Evolutionary conservation across 2,797 vertebrate genomes (phyloP).

Genomic region (Sebastes iracundus): DNA sequence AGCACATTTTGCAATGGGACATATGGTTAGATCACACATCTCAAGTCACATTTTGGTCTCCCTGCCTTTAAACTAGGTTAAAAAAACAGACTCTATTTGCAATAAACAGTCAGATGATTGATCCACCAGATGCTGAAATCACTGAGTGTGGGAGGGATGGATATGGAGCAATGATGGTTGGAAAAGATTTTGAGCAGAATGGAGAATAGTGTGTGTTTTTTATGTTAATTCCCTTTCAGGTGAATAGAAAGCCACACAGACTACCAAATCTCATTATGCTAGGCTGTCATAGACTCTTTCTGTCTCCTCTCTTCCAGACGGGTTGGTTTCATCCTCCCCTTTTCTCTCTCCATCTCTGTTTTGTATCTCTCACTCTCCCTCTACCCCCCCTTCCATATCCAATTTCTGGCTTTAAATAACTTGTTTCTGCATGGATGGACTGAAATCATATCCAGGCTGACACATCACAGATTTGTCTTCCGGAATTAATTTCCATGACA

Average conservation of each 20-base stretch:
- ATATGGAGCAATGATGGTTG: constrained; percentile 39
- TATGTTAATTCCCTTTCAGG: constrained; percentile 70
- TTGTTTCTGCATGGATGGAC: constrained; percentile 79
- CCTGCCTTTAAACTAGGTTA: constrained; percentile 14
- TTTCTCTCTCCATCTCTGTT: constrained; percentile 30
- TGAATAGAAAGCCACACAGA: constrained; percentile 65
- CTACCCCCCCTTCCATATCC: constrained; percentile 42
- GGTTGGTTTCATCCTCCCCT: constrained; percentile 60
- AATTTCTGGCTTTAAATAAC: constrained; percentile 80
- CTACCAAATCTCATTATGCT: constrained; percentile 72
- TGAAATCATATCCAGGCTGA: constrained; percentile 75
- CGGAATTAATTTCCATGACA: constrained; percentile 80
- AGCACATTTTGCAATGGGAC: neutral
- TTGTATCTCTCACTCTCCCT: constrained; percentile 12
- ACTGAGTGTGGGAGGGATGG: constrained; percentile 22
- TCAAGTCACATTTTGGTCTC: neutral
- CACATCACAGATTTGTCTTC: constrained; percentile 78
- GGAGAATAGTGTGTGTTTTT: constrained; percentile 33
- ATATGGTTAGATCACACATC: constrained; percentile 22
- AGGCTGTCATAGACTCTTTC: constrained; percentile 67
- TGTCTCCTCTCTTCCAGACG: constrained; percentile 70
- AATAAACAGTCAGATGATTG: constrained; percentile 51
- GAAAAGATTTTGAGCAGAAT: constrained; percentile 53
- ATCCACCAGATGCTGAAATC: constrained; percentile 55
- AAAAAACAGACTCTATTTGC: constrained; percentile 28